Evolutionary conservation across 2,888 invertebrate species (phyloP).

Genomic region (Danaus chrysippus): DNA sequence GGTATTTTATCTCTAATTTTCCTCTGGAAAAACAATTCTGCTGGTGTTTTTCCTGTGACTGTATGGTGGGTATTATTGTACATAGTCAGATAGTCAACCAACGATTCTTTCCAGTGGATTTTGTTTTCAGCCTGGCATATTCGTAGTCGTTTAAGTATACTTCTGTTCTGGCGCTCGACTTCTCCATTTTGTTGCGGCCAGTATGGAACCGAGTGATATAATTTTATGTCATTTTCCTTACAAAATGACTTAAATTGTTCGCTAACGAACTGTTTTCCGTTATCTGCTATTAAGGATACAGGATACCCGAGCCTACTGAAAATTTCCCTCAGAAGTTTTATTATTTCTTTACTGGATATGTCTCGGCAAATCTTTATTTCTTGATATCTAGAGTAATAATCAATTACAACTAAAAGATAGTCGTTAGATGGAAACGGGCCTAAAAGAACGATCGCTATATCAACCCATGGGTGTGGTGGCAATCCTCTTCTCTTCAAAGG

Average conservation of each 20-base stretch:
- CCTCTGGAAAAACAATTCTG: conserved; percentile 28
- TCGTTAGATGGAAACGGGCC: conserved; percentile 33
- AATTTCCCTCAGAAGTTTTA: conserved; percentile 33
- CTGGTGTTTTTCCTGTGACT: conserved; percentile 29
- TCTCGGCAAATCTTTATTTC: conserved; percentile 28
- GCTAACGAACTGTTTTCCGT: conserved; percentile 33
- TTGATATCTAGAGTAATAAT: conserved; percentile 36
- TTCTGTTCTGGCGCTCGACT: neutral
- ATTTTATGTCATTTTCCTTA: conserved; percentile 21
- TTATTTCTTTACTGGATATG: conserved; percentile 25
- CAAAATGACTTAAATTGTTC: conserved; percentile 33
- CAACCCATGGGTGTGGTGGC: conserved; percentile 32
- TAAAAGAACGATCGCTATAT: conserved; percentile 33
- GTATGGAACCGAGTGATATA: conserved; percentile 20
- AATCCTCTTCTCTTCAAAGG: conserved; percentile 30
- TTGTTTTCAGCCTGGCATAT: conserved; percentile 6
- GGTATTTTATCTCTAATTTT: conserved; percentile 30
- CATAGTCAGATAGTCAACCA: conserved; percentile 19
- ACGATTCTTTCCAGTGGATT: conserved; percentile 5
- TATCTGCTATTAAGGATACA: conserved; percentile 31
- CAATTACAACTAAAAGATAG: conserved; percentile 33
- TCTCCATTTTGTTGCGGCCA: neutral
- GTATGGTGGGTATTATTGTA: conserved; percentile 32
- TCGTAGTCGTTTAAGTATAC: conserved; percentile 7
- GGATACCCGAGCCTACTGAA: conserved; percentile 33